Evolutionary conservation across 2,113 vertebrate species (phyloP).

Genomic region (Halcyon senegalensis): DNA sequence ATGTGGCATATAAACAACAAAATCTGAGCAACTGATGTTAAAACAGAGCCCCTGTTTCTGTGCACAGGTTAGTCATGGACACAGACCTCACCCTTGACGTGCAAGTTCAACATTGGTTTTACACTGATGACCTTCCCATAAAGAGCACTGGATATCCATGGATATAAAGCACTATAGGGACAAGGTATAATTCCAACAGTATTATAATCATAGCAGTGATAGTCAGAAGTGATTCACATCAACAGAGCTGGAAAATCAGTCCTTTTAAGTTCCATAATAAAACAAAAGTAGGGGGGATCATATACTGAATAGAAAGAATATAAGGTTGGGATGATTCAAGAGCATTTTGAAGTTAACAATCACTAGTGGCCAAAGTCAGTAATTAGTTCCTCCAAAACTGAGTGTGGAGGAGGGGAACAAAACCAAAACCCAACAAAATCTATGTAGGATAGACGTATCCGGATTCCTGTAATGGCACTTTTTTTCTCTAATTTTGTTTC

Average conservation of each 20-base stretch:
- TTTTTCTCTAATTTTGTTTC: neutral
- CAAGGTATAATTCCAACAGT: neutral
- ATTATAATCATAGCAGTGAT: neutral
- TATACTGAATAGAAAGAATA: neutral
- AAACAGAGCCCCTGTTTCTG: neutral
- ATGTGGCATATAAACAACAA: neutral
- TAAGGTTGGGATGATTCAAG: neutral
- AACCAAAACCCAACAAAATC: no score
- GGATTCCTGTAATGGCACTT: neutral
- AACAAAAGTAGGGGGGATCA: neutral
- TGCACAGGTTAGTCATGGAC: neutral
- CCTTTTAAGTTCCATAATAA: neutral
- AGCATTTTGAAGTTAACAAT: neutral
- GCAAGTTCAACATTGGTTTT: neutral
- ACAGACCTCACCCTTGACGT: neutral
- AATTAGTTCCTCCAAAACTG: neutral
- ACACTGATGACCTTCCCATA: neutral
- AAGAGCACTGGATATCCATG: neutral
- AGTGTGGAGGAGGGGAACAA: neutral
- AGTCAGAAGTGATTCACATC: neutral
- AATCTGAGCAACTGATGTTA: neutral
- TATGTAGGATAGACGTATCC: neutral
- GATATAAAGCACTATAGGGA: neutral
- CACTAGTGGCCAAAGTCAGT: neutral
- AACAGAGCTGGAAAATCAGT: neutral